Evolutionary conservation across 2,113 vertebrate genomes (phyloP).

Genomic region (Fregetta grallaria): DNA sequence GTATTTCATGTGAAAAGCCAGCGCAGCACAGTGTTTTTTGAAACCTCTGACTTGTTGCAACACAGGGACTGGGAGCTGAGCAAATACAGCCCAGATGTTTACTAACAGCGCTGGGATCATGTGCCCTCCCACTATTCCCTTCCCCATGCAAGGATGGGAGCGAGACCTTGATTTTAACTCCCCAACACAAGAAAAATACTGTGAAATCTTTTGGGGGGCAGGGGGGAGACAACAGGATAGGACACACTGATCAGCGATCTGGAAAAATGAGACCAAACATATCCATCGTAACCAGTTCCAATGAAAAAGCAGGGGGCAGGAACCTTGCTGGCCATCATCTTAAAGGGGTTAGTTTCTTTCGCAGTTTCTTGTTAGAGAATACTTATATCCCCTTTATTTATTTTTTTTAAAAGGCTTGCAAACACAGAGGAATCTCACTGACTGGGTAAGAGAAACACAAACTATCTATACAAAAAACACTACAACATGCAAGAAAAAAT

Average conservation of each 20-base stretch:
- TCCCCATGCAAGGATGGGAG: background rate
- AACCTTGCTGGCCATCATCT: background rate
- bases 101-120: no score
- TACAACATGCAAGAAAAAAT: background rate
- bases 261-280: background rate
- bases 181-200: background rate
- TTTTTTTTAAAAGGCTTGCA: background rate
- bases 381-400: background rate
- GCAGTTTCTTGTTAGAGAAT: background rate
- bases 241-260: background rate
- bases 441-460: background rate
- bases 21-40: background rate
- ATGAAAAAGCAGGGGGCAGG: background rate
- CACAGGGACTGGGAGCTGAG: background rate
- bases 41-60: background rate
- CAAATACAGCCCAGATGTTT: background rate
- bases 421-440: background rate
- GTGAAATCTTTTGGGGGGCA: accelerated
- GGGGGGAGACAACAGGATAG: background rate
- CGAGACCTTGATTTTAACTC: background rate
- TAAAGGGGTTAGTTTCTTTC: background rate
- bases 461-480: background rate
- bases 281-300: background rate
- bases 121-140: background rate
- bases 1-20: background rate